Conservation (phyloP, 2,888 invertebrate species). For the Iselma pallidipennis region DNA sequence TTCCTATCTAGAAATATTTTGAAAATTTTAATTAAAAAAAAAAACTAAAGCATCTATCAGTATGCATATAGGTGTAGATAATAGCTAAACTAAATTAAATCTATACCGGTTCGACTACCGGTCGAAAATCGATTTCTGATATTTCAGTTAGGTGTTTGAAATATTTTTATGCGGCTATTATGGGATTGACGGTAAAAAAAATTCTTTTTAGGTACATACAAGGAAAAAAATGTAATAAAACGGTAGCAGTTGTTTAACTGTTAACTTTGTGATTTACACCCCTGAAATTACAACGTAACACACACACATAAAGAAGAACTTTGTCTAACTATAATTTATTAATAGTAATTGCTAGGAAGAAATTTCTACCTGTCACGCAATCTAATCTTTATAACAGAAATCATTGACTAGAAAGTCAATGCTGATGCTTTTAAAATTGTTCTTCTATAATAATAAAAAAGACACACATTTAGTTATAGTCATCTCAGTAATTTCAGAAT, state of each 20-base stretch:
- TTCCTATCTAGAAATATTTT: not conserved
- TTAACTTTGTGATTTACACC: slow-evolving; percentile 43
- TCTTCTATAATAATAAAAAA: too few relatives aligned
- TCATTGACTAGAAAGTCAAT: not conserved
- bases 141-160: not conserved
- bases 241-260: slow-evolving; percentile 33
- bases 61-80: not conserved
- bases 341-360: slow-evolving; percentile 36
- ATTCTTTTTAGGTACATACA: not conserved
- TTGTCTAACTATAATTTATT: slow-evolving; percentile 46
- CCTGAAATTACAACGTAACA: slow-evolving; percentile 46
- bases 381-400: slow-evolving; percentile 1
- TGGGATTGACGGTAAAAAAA: not conserved
- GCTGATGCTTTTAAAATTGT: not conserved
- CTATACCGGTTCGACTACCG: not conserved
- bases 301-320: slow-evolving; percentile 41
- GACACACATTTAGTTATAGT: too few relatives aligned
- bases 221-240: slow-evolving; percentile 16
- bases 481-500: not conserved
- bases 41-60: too few relatives aligned
- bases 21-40: slow-evolving; percentile 1
- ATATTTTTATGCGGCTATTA: not conserved
- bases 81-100: not conserved
- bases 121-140: too few relatives aligned
- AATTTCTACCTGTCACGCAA: slow-evolving; percentile 22